Percentiles rank a stretch among this genome's conserved stretches.
Conservation (phyloP, 1,140 invertebrate genomes). For the Antheraea mylitta region DNA sequence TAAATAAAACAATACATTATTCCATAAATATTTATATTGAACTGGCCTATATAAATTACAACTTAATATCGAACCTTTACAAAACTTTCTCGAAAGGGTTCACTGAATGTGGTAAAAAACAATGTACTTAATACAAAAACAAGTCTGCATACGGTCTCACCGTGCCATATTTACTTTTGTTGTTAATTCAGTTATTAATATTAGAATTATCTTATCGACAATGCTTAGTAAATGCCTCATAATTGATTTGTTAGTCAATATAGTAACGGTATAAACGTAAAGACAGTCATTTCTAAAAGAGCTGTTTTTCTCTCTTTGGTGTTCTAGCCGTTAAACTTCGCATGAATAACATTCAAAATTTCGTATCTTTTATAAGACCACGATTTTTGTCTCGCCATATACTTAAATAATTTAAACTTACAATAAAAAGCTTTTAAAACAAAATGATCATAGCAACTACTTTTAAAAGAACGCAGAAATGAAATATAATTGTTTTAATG, state of each 20-base stretch:
- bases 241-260: constrained; percentile 31
- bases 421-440: not conserved
- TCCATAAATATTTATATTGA: constrained; percentile 58
- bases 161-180: constrained; percentile 25
- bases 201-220: constrained; percentile 28
- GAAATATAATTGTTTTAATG: too few relatives aligned
- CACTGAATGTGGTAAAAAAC: constrained; percentile 6
- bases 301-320: constrained; percentile 63
- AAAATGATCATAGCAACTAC: not conserved
- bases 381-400: not conserved
- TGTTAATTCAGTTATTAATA: constrained; percentile 24
- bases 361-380: not conserved
- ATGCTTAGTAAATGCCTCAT: constrained; percentile 8
- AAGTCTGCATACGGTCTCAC: constrained; percentile 38
- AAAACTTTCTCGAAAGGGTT: not conserved
- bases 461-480: not conserved
- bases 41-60: constrained; percentile 67
- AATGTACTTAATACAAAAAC: constrained; percentile 9
- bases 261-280: constrained; percentile 34
- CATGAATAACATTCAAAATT: not conserved
- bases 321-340: constrained; percentile 65
- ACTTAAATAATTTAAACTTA: constrained; percentile 4
- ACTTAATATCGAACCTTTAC: constrained; percentile 29
- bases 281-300: constrained; percentile 43
- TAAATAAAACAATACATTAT: constrained; percentile 24